Evolutionary conservation across 2,888 invertebrate genomes (phyloP).

Genomic region (Cerastis rubricosa): DNA sequence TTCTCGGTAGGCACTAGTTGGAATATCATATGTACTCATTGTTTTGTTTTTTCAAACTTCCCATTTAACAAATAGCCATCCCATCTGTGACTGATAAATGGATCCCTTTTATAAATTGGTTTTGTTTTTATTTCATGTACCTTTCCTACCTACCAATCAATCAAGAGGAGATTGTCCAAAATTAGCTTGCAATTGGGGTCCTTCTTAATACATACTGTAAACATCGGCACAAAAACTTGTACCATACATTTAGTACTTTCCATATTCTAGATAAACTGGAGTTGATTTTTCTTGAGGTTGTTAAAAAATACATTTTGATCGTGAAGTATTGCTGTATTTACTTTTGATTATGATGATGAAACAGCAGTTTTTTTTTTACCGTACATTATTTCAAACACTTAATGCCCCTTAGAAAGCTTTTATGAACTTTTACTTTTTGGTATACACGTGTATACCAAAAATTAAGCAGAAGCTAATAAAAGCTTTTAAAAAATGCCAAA

Average conservation of each 20-base stretch:
- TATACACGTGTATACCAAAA: background rate
- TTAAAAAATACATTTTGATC: background rate
- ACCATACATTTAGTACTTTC: background rate
- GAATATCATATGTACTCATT: background rate
- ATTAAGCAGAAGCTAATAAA: background rate
- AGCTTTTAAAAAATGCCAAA: background rate
- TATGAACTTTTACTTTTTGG: no score
- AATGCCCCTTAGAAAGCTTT: background rate
- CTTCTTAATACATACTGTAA: background rate
- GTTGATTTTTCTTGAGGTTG: background rate
- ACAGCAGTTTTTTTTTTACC: background rate
- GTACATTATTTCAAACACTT: background rate
- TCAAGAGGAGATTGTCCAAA: background rate
- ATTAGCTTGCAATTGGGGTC: background rate
- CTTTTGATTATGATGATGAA: background rate
- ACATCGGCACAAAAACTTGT: background rate
- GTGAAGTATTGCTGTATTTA: background rate
- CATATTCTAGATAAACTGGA: background rate
- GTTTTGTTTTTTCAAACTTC: background rate
- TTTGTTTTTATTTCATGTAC: constrained; percentile 12
- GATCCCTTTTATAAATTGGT: background rate
- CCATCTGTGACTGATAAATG: background rate
- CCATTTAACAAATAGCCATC: constrained; percentile 5
- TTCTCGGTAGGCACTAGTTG: background rate
- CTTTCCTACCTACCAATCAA: background rate